Evolutionary conservation across 37 sponge, comb jelly and placozoan genomes (phyloP), one percentile per base, ranked within the genome.

Genomic region (Axinella damicornis): DNA sequence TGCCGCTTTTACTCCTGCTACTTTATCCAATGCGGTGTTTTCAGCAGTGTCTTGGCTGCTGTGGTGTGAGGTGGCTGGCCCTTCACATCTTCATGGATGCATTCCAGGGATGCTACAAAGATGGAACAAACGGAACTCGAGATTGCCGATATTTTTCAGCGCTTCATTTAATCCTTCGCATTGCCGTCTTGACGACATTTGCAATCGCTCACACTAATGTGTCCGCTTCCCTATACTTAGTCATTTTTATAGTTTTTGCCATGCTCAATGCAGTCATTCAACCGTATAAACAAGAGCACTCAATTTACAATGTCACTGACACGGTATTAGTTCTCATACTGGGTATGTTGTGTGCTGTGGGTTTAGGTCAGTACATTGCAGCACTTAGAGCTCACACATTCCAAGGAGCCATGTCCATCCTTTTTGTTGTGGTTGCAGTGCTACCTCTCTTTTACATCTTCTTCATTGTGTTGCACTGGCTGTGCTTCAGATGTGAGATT

Each of bases 81-180:
- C 64, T 77, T 57, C 41, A 65, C 22, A 63, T 62, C 13, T 79
- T 92, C 30, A 27, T 92, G 12, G 79, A 83, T 52, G 60, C 58
- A 4, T 87, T 87, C 73, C 75, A 87, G 32, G 84, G 88, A 1
- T 87, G 87, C 57, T 92, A 83, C 54, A 64, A 82, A 38, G 84
- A 92, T 79, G 80, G 87, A 22, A 79, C 64, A 20, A 53, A 86
- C 84, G 72, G 82, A 22, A 31, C 41, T 14, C 19, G 60, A 17
- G 77, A 87, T 46, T 79, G 60, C 40, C 63, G 84, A 12, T 92
- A 65, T 57, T 87, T 92, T 83, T 74, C 92, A 27, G 87, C 84
- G 37, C 22, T 83, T 52, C 39, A 62, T 39, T 77, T 92, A 52
- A 13, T 73, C 15, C 39, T 78, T 11, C 79, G 90, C 2, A 63